Base-by-base conservation (phyloP, 2,113 vertebrate genomes). In the Phyllostomus discolor region DNA sequence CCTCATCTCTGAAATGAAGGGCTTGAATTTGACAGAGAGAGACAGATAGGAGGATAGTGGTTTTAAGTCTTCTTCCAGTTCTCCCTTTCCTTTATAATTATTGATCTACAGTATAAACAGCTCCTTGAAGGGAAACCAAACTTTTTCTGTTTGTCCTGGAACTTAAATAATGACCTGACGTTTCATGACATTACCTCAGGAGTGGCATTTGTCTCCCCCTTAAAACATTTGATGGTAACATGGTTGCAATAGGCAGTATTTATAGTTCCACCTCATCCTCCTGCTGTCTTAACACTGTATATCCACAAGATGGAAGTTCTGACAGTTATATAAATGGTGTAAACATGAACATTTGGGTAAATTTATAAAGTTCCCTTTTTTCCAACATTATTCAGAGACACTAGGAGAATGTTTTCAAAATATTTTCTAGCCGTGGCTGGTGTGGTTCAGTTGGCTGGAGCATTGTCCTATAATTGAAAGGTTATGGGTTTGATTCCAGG, bases 341-440 rank as follows among this genome's bases (percentile, higher is more conserved):
- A 72, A 92, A 46, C 59, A 14, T 93, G 43, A 97, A 20, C 33
- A 86, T 78, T 70, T 66, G 15, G 43, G 41, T 54, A 84, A 11
- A 82, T 81, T 70, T 22, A 64, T 76, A 91, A 69, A 35, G 24
- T 54, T 90, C 83, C 5, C 76, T 75, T 89, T 91, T 85, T 1
- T 85, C 62, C 38, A 59, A 82, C 14, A 64, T 73, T 88, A 62
- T 84, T 90, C 57, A 96, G 48, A 87, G 62, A 89, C 57, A 95
- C 46, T 46, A 19, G 46, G 3, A 8, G 48, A 28, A 15, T 33
- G 12, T 92, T 54, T 94, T 64, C 46, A 93, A 87, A 88, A 78
- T 88, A 41, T 81, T 93, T 94, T 84, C 48, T 81, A 26, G 28
- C 62, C 62, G 31, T 66, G 9, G 26, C 24, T 62, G 9, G 59